phyloP scores from a whole-genome alignment of 1,140 invertebrate species.

The Rhagoletis pomonella region DNA sequence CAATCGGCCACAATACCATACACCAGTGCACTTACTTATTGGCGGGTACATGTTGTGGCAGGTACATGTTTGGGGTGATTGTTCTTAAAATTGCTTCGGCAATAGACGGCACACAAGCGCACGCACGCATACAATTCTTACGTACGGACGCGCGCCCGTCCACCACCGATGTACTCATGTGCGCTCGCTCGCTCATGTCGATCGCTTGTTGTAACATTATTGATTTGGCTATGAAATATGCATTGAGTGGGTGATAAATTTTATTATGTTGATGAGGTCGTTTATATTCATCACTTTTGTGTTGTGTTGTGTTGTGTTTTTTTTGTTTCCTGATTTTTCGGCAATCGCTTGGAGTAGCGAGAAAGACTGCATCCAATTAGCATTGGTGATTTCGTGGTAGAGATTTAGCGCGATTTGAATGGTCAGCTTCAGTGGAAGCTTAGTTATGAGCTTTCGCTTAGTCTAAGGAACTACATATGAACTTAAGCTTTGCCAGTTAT shows the following conservation, averaged over 20 bases:
- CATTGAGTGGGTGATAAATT: conserved; percentile 49
- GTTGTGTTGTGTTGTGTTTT: not conserved
- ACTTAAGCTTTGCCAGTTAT: no score
- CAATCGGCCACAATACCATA: not conserved
- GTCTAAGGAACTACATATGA: no score
- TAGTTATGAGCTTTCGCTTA: no score
- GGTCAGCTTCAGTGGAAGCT: not conserved
- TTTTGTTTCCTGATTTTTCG: conserved; percentile 4
- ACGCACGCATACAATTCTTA: not conserved
- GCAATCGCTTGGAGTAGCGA: not conserved
- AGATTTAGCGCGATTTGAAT: not conserved
- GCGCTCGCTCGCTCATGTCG: conserved; percentile 39
- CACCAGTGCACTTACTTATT: conserved; percentile 29
- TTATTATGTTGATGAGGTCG: conserved; percentile 52
- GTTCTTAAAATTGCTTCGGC: conserved; percentile 40
- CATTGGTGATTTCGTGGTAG: not conserved
- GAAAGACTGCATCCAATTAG: not conserved
- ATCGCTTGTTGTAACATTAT: conserved; percentile 44
- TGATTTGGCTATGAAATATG: conserved; percentile 52
- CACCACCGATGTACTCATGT: not conserved
- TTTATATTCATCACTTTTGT: conserved; percentile 50
- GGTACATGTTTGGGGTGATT: conserved; percentile 52
- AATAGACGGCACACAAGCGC: not conserved
- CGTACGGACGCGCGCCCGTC: not conserved
- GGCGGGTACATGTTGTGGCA: conserved; percentile 30